A percentile compares a stretch with the other conserved stretches of the same genome.
Evolutionary conservation across 2,797 vertebrate genomes (phyloP).

Genomic region (Alfaro cultratus): DNA sequence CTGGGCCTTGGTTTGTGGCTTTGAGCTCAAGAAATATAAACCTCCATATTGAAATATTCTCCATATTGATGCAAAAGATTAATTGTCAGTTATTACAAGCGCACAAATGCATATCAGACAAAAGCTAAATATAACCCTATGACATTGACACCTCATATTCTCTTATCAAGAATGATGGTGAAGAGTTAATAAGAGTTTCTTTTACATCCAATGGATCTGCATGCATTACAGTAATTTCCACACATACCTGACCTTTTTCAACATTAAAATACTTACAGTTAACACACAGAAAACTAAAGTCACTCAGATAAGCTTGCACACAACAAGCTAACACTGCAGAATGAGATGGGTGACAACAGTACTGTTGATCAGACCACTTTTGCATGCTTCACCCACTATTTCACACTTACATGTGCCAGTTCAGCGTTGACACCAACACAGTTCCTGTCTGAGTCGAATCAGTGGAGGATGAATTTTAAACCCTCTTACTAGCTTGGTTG

Average conservation of each 20-base stretch:
- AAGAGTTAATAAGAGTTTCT: not conserved
- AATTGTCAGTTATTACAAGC: too few relatives aligned
- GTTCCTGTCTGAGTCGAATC: not conserved
- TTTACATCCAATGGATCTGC: not conserved
- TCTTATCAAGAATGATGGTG: not conserved
- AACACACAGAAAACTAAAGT: not conserved
- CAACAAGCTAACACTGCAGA: not conserved
- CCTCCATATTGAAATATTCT: too few relatives aligned
- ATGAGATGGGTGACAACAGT: too few relatives aligned
- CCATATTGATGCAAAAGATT: not conserved
- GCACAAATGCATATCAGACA: too few relatives aligned
- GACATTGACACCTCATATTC: not conserved
- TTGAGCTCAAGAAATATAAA: too few relatives aligned
- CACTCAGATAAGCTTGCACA: not conserved
- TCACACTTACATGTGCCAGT: not conserved
- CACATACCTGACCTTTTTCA: not conserved
- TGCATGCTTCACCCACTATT: not conserved
- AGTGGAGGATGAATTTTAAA: not conserved
- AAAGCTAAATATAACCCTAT: not conserved
- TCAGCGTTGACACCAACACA: not conserved
- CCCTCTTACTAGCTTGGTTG: not conserved
- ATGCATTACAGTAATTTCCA: not conserved
- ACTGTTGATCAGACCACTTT: not conserved
- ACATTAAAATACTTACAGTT: not conserved
- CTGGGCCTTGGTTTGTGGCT: too few relatives aligned